These are phyloP conservation scores for Hirundichthys speculiger DNA, from an alignment of 2,113 vertebrate genomes.

Conservation along the genomic window DNA sequence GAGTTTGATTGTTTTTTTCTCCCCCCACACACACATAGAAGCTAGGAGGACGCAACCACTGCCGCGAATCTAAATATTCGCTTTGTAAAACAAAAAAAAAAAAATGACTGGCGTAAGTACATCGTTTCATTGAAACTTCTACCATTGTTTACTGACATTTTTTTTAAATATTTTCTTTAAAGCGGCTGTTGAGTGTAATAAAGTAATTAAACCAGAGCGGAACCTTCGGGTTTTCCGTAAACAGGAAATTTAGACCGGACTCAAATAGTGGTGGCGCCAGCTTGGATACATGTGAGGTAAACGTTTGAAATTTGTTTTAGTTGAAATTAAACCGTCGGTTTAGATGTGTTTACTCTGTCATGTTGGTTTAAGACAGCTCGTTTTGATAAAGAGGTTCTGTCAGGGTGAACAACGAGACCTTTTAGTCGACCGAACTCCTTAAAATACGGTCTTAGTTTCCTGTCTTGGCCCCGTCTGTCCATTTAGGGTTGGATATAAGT, in stretches of 20 bases:
- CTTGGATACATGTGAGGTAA: constrained; percentile 70
- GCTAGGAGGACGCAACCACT: no score
- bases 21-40: no score
- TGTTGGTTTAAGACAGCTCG: not conserved
- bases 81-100: not conserved
- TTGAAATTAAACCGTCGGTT: not conserved
- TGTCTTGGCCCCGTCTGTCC: no score
- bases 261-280: constrained; percentile 36
- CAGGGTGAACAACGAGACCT: not conserved
- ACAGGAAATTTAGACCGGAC: constrained; percentile 46
- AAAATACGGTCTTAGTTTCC: not conserved
- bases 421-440: not conserved
- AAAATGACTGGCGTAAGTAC: not conserved
- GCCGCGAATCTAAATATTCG: no score
- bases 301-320: constrained; percentile 10
- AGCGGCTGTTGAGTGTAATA: no score
- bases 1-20: no score
- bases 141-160: not conserved
- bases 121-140: not conserved
- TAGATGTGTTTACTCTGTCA: not conserved
- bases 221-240: constrained; percentile 17
- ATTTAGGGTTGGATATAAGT: not conserved
- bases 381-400: not conserved
- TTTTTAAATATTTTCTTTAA: not conserved
- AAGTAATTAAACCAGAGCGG: constrained; percentile 3